These are phyloP conservation scores for Raillietiella orientalis DNA, from an alignment of 2,888 invertebrate genomes.

Conservation along the genomic window DNA sequence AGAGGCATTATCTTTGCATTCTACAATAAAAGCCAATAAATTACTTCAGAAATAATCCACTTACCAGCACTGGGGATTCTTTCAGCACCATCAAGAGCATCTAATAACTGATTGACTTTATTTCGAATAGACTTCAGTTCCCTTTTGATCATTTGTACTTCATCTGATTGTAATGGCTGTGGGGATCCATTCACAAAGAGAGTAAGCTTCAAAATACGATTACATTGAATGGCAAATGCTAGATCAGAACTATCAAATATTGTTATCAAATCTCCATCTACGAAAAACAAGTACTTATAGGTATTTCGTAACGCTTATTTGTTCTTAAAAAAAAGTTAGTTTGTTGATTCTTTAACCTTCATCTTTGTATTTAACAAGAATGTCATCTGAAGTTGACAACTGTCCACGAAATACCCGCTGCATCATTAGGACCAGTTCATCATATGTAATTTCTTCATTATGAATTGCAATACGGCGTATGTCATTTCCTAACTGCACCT, in stretches of 20 bases:
- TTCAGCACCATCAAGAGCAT: constrained; percentile 18
- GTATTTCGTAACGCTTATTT: neutral
- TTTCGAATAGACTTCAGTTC: constrained; percentile 21
- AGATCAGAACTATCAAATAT: constrained; percentile 33
- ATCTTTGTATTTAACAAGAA: constrained; percentile 33
- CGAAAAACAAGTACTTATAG: constrained; percentile 8
- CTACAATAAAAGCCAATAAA: too few relatives aligned
- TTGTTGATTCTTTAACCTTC: constrained; percentile 18
- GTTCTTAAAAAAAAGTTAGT: constrained; percentile 1
- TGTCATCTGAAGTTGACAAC: constrained; percentile 25
- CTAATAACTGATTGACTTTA: constrained; percentile 22
- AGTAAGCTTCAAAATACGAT: constrained; percentile 26
- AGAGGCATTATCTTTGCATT: too few relatives aligned
- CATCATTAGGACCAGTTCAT: constrained; percentile 34
- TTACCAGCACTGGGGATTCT: too few relatives aligned
- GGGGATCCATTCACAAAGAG: constrained; percentile 16
- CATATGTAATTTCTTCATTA: constrained; percentile 34
- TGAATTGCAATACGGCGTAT: constrained; percentile 31
- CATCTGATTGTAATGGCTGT: constrained; percentile 4
- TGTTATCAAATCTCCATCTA: constrained; percentile 33
- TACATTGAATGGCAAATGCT: constrained; percentile 30
- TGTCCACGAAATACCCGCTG: constrained; percentile 29
- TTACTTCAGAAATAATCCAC: too few relatives aligned
- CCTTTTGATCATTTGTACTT: constrained; percentile 11
- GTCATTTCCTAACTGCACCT: constrained; percentile 27